Evolutionary conservation across 2,113 vertebrate species (phyloP), one percentile per base, ranked within the genome.

Genomic region (Australoheros scitulus): DNA sequence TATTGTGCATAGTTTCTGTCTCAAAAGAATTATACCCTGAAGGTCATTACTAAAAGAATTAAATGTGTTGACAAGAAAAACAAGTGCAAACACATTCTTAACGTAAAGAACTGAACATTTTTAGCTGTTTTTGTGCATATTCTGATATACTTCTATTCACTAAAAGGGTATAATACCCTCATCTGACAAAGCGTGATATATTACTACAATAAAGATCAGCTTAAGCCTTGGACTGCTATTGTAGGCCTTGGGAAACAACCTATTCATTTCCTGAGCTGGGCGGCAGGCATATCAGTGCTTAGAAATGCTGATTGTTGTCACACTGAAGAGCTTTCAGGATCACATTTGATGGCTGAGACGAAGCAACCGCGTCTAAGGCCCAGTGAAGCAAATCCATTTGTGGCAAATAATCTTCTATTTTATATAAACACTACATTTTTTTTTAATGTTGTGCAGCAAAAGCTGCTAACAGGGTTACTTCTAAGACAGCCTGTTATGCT

Each of bases 231-330:
- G 47, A 10, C 18, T 58, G 20, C 38, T 41, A 20, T 64, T n/a
- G 2, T 41, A 22, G 47, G 3, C 17, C 18, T 72, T 72, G 43
- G 65, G 6, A 72, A 72, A 32, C 8, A 0, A 18, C 24, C 47
- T 14, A 14, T 32, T 84, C 61, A 32, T 82, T 79, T 79, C 52
- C 64, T 60, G 50, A 61, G 43, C 18, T 52, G 50, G 63, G 38
- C 29, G 55, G 26, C 0, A 2, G 56, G 50, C 41, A 26, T 29
- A 32, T 81, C 26, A 17, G 14, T n/a, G 15, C 38, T 84, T 10
- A 11, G 60, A 76, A 70, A 43, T 17, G 70, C 56, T 29, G 52
- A 52, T 22, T 17, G 50, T 56, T 11, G 32, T 38, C 20, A 32
- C 26, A 2, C 43, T 32, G 68, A 72, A 72, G 47, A 72, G 20